Base-by-base conservation (phyloP, 1,140 invertebrate species). In the Prorops nasuta region DNA sequence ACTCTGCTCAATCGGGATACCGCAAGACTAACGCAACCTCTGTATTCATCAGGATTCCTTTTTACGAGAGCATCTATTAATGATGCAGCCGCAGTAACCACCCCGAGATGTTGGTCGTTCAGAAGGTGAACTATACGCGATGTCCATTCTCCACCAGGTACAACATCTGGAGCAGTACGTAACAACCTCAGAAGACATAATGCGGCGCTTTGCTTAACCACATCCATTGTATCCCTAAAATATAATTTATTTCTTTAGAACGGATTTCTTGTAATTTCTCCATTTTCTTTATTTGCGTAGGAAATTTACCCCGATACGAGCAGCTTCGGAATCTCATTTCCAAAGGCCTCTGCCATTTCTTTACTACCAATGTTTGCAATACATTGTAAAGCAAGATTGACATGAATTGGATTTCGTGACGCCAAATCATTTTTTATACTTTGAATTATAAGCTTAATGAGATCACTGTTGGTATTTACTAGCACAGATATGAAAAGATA, bases 291-390 rank as follows among this genome's bases (percentile, higher is more conserved):
- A 19, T 9, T 3, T 22, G 46, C 28, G 15, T 15, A 3, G 46
- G 57, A n/a, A 49, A 70, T 79, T 79, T 82, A 94, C 91, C 92
- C 95, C 49, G 96, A 98, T 16, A 99, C 95, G 39, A 99, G 84
- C 32, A 99, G 80, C 77, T 98, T 98, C 52, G 96, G 97, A 75
- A 99, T 98, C 74, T 99, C 97, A 62, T 90, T 91, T 22, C 92
- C 91, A 80, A 99, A 98, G 19, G 94, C 94, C 76, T 99, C 97
- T 15, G 96, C 96, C 98, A 99, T 99, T 75, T 99, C 98, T 71
- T 94, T 91, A 67, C 93, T 98, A 18, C 97, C 97, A 78, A 99
- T 98, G 78, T 99, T 99, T 12, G 98, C 96, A 66, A 99, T 98
- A 76, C 98, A 99, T 79, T 99, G 97, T 44, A 99, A 82, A n/a